phyloP scores from a whole-genome alignment of 2,888 invertebrate species.

The Barypeithes pellucidus region DNA sequence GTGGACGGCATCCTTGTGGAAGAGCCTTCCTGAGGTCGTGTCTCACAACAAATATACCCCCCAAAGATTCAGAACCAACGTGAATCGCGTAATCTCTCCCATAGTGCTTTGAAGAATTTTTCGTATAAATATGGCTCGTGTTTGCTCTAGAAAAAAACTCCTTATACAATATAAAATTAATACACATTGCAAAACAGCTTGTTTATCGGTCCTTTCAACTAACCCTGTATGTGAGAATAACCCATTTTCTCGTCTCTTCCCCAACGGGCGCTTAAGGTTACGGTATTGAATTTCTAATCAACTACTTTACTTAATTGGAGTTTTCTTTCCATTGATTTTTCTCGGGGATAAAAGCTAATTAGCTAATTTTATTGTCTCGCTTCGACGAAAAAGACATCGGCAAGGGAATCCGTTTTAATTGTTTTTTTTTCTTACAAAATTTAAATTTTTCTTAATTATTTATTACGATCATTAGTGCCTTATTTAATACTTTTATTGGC shows the following conservation, averaged over 20 bases:
- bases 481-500: slow-evolving; percentile 1
- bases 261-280: slow-evolving; percentile 46
- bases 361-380: slow-evolving; percentile 52
- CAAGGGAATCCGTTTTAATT: slow-evolving; percentile 37
- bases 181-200: too few species aligned
- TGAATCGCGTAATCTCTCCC: too few species aligned
- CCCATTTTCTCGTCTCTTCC: slow-evolving; percentile 30
- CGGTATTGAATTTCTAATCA: slow-evolving; percentile 63
- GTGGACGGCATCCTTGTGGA: too few species aligned
- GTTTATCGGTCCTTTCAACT: neutral
- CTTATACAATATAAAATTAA: too few species aligned
- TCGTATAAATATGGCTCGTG: too few species aligned
- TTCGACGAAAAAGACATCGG: slow-evolving; percentile 42
- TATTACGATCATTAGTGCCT: neutral
- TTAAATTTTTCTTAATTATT: slow-evolving; percentile 22
- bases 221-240: slow-evolving; percentile 21
- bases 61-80: too few species aligned
- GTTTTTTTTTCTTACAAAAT: slow-evolving; percentile 21
- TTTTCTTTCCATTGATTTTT: slow-evolving; percentile 54
- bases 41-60: too few species aligned
- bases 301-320: slow-evolving; percentile 63
- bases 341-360: slow-evolving; percentile 53
- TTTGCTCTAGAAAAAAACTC: too few species aligned
- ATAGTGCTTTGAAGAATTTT: too few species aligned
- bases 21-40: too few species aligned